Percentiles rank a stretch among this genome's conserved stretches.
Evolutionary conservation across 2,888 invertebrate genomes (phyloP).

Genomic region (Philonicus albiceps): DNA sequence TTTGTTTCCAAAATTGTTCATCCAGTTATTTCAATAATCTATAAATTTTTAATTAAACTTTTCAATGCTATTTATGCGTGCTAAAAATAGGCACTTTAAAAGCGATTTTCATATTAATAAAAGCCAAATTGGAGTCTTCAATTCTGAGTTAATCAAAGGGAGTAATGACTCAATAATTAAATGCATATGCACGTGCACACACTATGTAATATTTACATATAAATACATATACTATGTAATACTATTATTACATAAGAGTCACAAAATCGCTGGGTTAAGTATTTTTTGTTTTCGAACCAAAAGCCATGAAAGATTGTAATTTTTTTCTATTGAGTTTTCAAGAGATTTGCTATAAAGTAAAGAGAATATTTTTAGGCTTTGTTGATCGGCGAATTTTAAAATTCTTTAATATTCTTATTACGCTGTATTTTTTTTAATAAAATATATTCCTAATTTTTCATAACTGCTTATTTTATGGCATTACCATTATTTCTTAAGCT

Average conservation of each 20-base stretch:
- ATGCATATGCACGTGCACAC: too few relatives aligned
- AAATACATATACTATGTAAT: neutral
- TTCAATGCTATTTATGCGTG: neutral
- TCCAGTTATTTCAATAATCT: neutral
- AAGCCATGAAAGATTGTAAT: neutral
- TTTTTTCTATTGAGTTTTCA: too few relatives aligned
- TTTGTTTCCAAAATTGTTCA: neutral
- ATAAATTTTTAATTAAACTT: neutral
- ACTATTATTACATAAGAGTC: neutral
- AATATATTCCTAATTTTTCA: too few relatives aligned
- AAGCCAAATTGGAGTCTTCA: neutral
- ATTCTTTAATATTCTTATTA: too few relatives aligned
- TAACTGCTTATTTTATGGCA: too few relatives aligned
- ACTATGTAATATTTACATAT: neutral
- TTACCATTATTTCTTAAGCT: too few relatives aligned
- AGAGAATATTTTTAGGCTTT: too few relatives aligned
- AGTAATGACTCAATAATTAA: neutral
- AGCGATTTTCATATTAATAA: neutral
- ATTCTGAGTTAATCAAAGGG: neutral
- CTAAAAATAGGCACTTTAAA: neutral
- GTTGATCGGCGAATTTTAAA: too few relatives aligned
- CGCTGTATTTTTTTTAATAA: too few relatives aligned
- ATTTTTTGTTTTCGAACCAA: neutral
- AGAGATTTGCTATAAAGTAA: too few relatives aligned
- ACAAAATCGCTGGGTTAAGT: neutral